A percentile compares a stretch with the other conserved stretches of the same genome.
phyloP scores from a whole-genome alignment of 35 echinoderm and acorn worm species.

The Diadema setosum region DNA sequence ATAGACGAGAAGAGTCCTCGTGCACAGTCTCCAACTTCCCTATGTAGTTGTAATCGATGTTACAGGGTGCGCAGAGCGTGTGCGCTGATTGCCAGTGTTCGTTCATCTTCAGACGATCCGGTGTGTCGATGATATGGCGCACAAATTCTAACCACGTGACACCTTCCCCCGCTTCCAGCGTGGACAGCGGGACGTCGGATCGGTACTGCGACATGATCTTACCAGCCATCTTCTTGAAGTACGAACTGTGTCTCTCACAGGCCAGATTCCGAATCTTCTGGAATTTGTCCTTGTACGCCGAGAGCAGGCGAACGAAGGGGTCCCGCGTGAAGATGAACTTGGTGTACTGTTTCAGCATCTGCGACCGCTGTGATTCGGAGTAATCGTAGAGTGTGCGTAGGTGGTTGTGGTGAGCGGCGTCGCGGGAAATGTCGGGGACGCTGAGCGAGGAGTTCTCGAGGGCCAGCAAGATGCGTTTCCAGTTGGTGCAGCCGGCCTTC shows the following conservation, averaged over 20 bases:
- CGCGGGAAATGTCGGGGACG: constrained; percentile 54
- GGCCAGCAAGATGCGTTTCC: constrained; percentile 82
- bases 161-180: constrained; percentile 32
- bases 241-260: neutral
- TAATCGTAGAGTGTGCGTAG: constrained; percentile 24
- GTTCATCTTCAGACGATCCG: neutral
- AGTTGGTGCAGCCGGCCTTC: constrained; percentile 87
- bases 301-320: constrained; percentile 59
- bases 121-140: constrained; percentile 9
- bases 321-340: constrained; percentile 61
- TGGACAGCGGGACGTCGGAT: neutral
- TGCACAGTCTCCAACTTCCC: constrained; percentile 62
- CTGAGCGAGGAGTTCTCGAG: constrained; percentile 39
- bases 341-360: constrained; percentile 30
- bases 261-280: neutral
- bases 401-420: constrained; percentile 53
- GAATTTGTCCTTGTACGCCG: constrained; percentile 67
- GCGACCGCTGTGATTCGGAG: neutral
- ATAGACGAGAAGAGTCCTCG: constrained; percentile 30
- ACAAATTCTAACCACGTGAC: constrained; percentile 30
- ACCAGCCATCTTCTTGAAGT: constrained; percentile 42
- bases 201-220: constrained; percentile 31
- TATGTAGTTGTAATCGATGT: constrained; percentile 63
- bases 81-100: constrained; percentile 63
- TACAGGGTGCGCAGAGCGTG: constrained; percentile 48